Evolutionary conservation across 2,797 vertebrate species (phyloP).

Genomic region (Acipenser ruthenus): DNA sequence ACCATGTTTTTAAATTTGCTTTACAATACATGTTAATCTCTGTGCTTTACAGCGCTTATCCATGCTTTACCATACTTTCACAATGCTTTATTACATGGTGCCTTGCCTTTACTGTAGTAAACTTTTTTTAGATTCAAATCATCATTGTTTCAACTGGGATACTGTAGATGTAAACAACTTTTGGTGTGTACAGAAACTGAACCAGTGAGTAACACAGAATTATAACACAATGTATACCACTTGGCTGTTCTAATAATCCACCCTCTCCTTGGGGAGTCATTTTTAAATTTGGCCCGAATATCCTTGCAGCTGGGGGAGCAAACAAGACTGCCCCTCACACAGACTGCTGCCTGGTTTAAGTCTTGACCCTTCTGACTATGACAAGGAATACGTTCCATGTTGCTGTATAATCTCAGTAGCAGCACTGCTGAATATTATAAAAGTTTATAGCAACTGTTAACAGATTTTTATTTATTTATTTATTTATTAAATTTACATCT

Average conservation of each 20-base stretch:
- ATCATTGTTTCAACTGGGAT: too few species aligned
- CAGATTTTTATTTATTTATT: background rate
- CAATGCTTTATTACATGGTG: too few species aligned
- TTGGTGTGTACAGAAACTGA: background rate
- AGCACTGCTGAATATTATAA: slow-evolving; percentile 1
- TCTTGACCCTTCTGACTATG: background rate
- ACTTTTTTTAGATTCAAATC: too few species aligned
- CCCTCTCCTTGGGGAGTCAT: background rate
- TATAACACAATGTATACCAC: background rate
- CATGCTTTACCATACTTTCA: too few species aligned
- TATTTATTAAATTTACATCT: background rate
- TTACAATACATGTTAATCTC: too few species aligned
- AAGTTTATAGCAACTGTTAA: slow-evolving; percentile 5
- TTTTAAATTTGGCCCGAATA: background rate
- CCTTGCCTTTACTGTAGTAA: too few species aligned
- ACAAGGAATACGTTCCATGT: background rate
- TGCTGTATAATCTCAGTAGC: slow-evolving; percentile 3
- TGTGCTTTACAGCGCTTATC: too few species aligned
- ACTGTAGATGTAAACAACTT: background rate
- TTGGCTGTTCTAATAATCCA: background rate
- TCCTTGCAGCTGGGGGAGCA: background rate
- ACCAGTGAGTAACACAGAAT: background rate
- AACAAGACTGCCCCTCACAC: background rate
- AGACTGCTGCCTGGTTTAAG: background rate
- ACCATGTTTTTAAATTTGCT: too few species aligned